Base-by-base conservation (phyloP, 2,797 vertebrate genomes). In the Eutrigla gurnardus region DNA sequence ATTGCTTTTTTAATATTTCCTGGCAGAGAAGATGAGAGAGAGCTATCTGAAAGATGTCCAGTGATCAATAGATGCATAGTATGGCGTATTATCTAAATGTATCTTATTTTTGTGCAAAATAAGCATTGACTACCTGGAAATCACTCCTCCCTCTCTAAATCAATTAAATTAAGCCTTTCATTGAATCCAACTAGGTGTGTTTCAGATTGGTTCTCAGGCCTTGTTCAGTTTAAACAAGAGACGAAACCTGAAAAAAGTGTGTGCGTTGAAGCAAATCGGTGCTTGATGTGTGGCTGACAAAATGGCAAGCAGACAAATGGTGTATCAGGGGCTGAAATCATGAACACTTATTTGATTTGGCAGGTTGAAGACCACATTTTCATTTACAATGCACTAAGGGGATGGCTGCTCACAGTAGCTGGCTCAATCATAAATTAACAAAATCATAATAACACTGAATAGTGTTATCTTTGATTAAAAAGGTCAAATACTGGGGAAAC, bases 101-200 rank as follows among this genome's bases (percentile, higher is more conserved):
- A 61, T 73, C 49, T 70, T 40, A 67, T 40, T 64, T 80, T 73
- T 82, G 39, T 42, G 17, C 12, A n/a, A 75, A 77, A 83, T 78
- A 17, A 43, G 55, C 47, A 76, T 49, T 47, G 65, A 70, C n/a
- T 35, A 17, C 52, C 65, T 62, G 39, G 15, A 60, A 46, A 73
- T 49, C 3, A 25, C 58, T 8, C 65, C 37, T 64, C 12, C 35
- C 18, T 46, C 52, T 61, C 13, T 14, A 50, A 2, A 75, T 77
- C 49, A 52, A 36, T 42, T 17, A 6, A 54, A 81, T 69, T 52
- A 43, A 46, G 76, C 49, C 4, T 55, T 63, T 73, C 5, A 64
- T 53, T 40, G 17, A 67, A 69, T 76, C 42, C 35, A 32, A 15
- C 15, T 60, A 52, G 15, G 18, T 7, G 9, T 13, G 7, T 65